Percentiles rank a stretch among this genome's conserved stretches.
These are phyloP conservation scores for Aegithalos caudatus DNA, from an alignment of 2,113 vertebrate genomes.

Conservation along the genomic window DNA sequence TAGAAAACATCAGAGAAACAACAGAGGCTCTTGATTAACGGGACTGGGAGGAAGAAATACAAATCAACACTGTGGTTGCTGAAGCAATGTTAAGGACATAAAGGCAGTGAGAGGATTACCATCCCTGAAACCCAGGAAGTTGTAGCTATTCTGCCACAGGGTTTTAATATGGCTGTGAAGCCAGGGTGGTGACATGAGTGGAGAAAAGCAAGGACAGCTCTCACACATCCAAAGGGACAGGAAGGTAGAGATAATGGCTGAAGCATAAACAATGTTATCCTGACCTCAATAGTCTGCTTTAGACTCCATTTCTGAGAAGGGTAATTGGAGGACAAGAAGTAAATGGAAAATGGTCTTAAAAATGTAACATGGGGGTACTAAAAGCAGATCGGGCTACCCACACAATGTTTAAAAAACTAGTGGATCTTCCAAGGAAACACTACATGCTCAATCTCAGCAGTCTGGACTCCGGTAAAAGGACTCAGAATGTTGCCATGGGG, in stretches of 20 bases:
- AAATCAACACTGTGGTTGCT: neutral
- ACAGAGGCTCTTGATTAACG: neutral
- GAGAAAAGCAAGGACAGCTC: neutral
- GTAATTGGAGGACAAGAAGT: neutral
- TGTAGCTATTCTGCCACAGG: neutral
- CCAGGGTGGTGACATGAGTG: neutral
- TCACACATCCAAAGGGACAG: neutral
- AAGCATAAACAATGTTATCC: neutral
- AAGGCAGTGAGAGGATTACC: neutral
- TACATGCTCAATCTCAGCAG: neutral
- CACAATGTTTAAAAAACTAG: neutral
- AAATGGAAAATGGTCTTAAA: neutral
- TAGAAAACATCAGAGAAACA: neutral
- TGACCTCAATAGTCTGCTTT: neutral
- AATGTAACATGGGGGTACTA: neutral
- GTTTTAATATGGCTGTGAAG: neutral
- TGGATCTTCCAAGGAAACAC: neutral
- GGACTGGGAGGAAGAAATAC: neutral
- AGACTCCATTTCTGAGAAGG: neutral
- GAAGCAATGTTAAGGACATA: neutral
- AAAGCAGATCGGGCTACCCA: neutral
- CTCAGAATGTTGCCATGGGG: neutral
- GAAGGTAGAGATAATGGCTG: neutral
- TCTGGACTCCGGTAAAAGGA: neutral
- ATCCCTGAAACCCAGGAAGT: neutral